phyloP scores from a whole-genome alignment of 2,888 invertebrate species.

The Drosophila silvestris region DNA sequence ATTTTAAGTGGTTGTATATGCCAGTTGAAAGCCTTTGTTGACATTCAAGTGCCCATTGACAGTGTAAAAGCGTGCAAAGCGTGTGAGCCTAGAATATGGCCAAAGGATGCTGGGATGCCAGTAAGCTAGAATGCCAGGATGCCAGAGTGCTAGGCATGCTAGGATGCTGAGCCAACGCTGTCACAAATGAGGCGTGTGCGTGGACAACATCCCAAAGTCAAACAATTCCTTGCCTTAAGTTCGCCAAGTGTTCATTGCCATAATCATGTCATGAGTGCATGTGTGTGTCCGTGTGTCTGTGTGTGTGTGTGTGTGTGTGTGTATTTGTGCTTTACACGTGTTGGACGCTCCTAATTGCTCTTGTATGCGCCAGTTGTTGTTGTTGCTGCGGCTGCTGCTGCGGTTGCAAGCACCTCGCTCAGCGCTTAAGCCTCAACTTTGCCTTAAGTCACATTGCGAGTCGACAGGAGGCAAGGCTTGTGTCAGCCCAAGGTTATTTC shows the following conservation, averaged over 20 bases:
- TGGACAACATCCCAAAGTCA: slow-evolving; percentile 26
- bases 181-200: slow-evolving; percentile 14
- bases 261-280: slow-evolving; percentile 64
- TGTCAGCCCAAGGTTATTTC: neutral
- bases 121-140: neutral
- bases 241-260: slow-evolving; percentile 48
- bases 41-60: slow-evolving; percentile 79
- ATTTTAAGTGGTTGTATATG: slow-evolving; percentile 79
- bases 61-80: slow-evolving; percentile 69
- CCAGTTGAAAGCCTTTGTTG: slow-evolving; percentile 79
- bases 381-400: slow-evolving; percentile 28
- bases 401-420: slow-evolving; percentile 30
- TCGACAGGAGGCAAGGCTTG: neutral
- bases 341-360: slow-evolving; percentile 69
- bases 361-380: slow-evolving; percentile 48
- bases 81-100: neutral
- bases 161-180: neutral
- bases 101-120: neutral
- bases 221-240: slow-evolving; percentile 34
- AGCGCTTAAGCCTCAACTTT: slow-evolving; percentile 21
- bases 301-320: slow-evolving; percentile 4
- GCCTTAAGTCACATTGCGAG: slow-evolving; percentile 5
- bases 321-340: slow-evolving; percentile 49
- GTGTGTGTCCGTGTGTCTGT: slow-evolving; percentile 10
- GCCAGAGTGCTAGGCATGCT: neutral